phyloP scores from a whole-genome alignment of 2,113 vertebrate genomes.

The Cervus canadensis region DNA sequence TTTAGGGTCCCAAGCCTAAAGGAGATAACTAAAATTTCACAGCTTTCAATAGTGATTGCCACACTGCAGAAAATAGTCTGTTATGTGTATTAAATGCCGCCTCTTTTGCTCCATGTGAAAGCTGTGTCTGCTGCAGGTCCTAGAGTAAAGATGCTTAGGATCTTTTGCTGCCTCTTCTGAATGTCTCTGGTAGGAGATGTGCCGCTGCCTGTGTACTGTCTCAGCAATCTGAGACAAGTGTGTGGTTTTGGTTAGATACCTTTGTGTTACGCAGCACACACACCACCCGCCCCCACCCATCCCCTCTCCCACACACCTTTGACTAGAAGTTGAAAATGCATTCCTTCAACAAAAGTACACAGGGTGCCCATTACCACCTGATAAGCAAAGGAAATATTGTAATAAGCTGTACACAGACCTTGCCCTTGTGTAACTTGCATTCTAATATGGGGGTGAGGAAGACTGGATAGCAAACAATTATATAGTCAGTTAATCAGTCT shows the following conservation, averaged over 20 bases:
- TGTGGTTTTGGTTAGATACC: not conserved
- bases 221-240: not conserved
- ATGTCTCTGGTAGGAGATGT: not conserved
- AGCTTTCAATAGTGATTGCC: not conserved
- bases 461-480: not conserved
- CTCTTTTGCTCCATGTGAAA: conserved; percentile 1
- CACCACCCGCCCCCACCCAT: not conserved
- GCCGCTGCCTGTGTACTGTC: not conserved
- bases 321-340: not conserved
- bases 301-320: not conserved
- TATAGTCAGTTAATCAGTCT: not conserved
- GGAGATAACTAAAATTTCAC: not conserved
- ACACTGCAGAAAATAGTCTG: not conserved
- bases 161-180: not conserved
- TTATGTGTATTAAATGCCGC: not conserved
- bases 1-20: not conserved
- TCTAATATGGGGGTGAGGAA: not conserved
- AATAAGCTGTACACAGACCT: not conserved
- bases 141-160: not conserved
- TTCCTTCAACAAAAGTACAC: not conserved
- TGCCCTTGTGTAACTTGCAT: conserved; percentile 26
- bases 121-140: not conserved
- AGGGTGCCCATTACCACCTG: conserved; percentile 1
- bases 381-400: not conserved
- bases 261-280: not conserved